Evolutionary conservation across 1,140 invertebrate species (phyloP), one percentile per base, ranked within the genome.

Genomic region (Zelostemma sp.): DNA sequence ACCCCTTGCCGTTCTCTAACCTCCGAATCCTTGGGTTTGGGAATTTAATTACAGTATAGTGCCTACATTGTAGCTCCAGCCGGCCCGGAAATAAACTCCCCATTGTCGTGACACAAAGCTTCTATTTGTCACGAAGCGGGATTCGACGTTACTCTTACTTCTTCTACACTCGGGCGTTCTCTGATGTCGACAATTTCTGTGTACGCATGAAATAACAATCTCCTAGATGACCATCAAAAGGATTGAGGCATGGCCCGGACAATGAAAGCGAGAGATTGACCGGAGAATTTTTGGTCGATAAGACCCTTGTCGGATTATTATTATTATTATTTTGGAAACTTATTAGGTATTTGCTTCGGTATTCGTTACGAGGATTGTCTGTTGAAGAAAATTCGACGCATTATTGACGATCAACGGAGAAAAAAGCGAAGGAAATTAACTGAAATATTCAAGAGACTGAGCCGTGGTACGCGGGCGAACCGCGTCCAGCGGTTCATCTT

Each of bases 11-110:
- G 66, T 57, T 25, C 56, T 65, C 64, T 76, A 76, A 74, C 75
- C 75, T 75, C 68, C 61, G 74, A 80, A 80, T 81, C 80, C 76
- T 78, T 81, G 79, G 80, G 76, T 82, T 83, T 85, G 83, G 80
- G 81, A 85, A 85, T 85, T 85, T 85, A 85, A 85, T 85, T 85
- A 85, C 84, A 81, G 74, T 83, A 83, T 83, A 83, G 84, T 84
- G 82, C 81, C 82, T 84, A 84, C 80, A 84, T 85, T 85, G 84
- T 84, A 84, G 78, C 78, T 80, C 81, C 80, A 85, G 83, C 80
- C 82, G 81, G 77, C 76, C 81, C 82, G 84, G 84, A 86, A 85
- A 85, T 86, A 84, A 86, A 85, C 83, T 85, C 80, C 78, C 83
- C 81, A 84, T 86, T 86, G 82, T 86, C 82, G 80, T 78, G 62